Evolutionary conservation across 2,888 invertebrate species (phyloP).

Genomic region (Falcaria lacertinaria): DNA sequence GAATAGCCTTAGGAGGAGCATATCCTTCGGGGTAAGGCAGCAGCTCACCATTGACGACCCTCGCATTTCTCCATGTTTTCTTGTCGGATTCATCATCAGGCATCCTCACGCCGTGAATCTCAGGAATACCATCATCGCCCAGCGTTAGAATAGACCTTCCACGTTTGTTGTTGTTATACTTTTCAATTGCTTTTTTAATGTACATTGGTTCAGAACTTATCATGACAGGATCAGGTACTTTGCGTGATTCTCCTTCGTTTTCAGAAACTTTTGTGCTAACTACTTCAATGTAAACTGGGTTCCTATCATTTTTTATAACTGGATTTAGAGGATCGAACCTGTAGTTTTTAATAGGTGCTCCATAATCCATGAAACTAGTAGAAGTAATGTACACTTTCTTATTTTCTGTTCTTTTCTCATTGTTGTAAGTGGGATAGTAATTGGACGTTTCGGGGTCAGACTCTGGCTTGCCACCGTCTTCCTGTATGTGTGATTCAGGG

Average conservation of each 20-base stretch:
- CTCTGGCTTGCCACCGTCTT: conserved; percentile 60
- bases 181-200: conserved; percentile 74
- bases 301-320: conserved; percentile 75
- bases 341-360: conserved; percentile 64
- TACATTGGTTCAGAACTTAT: conserved; percentile 83
- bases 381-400: conserved; percentile 74
- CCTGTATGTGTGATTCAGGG: conserved; percentile 70
- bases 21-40: conserved; percentile 86
- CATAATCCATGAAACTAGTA: conserved; percentile 62
- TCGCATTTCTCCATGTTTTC: conserved; percentile 92
- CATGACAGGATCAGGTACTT: conserved; percentile 84
- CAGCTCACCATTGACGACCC: conserved; percentile 91
- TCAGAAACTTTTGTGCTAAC: conserved; percentile 73
- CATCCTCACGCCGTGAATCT: conserved; percentile 89
- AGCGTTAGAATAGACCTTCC: conserved; percentile 82
- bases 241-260: conserved; percentile 63
- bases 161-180: conserved; percentile 74
- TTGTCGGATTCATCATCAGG: conserved; percentile 92
- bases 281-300: conserved; percentile 76
- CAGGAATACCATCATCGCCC: conserved; percentile 86
- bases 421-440: conserved; percentile 72
- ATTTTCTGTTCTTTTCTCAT: conserved; percentile 61
- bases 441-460: conserved; percentile 61
- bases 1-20: conserved; percentile 81
- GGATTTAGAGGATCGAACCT: conserved; percentile 73